Conservation (phyloP, 2,888 invertebrate species). For the Pelosia muscerda region DNA sequence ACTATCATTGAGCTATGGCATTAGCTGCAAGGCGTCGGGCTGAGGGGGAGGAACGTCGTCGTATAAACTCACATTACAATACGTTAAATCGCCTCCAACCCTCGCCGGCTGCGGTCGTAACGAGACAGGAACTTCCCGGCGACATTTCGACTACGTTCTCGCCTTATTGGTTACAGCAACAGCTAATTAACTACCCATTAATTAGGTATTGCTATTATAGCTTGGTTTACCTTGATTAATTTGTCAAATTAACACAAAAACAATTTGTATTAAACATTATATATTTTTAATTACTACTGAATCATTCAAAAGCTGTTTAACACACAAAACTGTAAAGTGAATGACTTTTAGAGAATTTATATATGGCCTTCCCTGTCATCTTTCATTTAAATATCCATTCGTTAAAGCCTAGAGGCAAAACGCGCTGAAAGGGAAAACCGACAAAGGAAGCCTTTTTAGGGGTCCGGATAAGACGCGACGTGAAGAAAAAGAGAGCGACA, state of each 20-base stretch:
- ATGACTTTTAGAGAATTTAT: constrained; percentile 45
- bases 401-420: constrained; percentile 61
- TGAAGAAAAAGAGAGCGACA: constrained; percentile 83
- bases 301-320: neutral
- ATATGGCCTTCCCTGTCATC: constrained; percentile 50
- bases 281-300: neutral
- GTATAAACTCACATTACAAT: constrained; percentile 74
- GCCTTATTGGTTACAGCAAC: no score
- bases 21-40: constrained; percentile 56
- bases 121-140: constrained; percentile 59
- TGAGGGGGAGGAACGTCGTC: constrained; percentile 61
- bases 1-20: constrained; percentile 60
- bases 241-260: neutral
- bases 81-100: constrained; percentile 77
- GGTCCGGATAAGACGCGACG: constrained; percentile 74
- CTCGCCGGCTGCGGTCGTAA: constrained; percentile 68
- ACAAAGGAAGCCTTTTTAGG: constrained; percentile 74
- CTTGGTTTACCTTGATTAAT: no score
- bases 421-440: constrained; percentile 74
- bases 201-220: constrained; percentile 71
- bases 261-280: neutral
- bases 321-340: constrained; percentile 33
- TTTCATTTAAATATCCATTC: constrained; percentile 68
- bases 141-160: constrained; percentile 65
- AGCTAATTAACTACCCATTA: constrained; percentile 75